Evolutionary conservation across 2,113 vertebrate species (phyloP), one percentile per base, ranked within the genome.

Genomic region (Cryptomyrus ogoouensis): DNA sequence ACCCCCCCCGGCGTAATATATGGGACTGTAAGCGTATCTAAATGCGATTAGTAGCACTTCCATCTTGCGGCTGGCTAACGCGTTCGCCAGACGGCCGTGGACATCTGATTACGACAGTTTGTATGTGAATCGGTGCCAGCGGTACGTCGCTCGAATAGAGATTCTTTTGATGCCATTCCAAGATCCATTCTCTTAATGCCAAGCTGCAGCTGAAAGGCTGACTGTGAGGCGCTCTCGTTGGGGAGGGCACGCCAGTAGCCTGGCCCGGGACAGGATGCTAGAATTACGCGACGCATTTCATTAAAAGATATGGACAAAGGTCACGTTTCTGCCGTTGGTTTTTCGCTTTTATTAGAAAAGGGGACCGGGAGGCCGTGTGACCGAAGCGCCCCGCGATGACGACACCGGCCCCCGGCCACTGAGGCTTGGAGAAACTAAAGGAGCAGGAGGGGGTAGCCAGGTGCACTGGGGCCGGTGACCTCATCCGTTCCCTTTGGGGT

Each of bases 41-140:
- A 62, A 62, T 2, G 19, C 56, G 39, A 88, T 58, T 88, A 42
- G 56, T 52, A 62, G 21, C 53, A 56, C 52, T 88, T 88, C 56
- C 87, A 62, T 66, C 52, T 66, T 62, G 88, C 21, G 88, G 88
- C 39, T 74, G 53, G 21, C 21, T 70, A 74, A 88, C 49, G 62
- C 44, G n/a, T 74, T 74, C 39, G 15, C 19, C 88, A 88, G 88
- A 88, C 66, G 88, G 88, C 88, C 62, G 24, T 49, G 52, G 58
- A 70, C 88, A 70, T 88, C 58, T 88, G 87, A 58, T 88, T 52
- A 88, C 87, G n/a, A 42, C 87, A 88, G 58, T 88, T 88, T 88
- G 58, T 49, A 47, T 70, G 88, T 88, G 88, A 74, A 88, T 74
- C n/a, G 21, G 42, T 46, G 56, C 88, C 58, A 70, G 46, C 58